These are phyloP conservation scores for Arenaria interpres DNA, from an alignment of 2,113 vertebrate genomes.

Conservation along the genomic window DNA sequence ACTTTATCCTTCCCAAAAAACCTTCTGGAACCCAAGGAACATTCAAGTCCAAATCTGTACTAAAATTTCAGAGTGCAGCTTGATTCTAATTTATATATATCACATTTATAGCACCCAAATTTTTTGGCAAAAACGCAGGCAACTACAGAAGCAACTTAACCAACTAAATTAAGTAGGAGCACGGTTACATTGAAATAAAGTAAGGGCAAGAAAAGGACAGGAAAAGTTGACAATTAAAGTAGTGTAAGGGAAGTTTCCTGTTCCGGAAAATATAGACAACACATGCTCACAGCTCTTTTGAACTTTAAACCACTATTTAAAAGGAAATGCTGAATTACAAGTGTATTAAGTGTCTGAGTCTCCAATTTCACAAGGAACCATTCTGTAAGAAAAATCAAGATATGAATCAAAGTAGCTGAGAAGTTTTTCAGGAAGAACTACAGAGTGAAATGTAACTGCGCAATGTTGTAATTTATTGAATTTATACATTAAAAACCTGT, in stretches of 20 bases:
- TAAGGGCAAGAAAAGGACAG: constrained; percentile 31
- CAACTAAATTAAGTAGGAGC: background rate
- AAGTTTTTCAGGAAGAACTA: background rate
- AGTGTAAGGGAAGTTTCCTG: background rate
- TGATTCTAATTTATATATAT: background rate
- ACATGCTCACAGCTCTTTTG: background rate
- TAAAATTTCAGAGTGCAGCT: background rate
- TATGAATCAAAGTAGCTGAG: background rate
- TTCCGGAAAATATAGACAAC: constrained; percentile 5
- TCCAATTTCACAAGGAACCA: constrained; percentile 13
- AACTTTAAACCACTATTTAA: constrained; percentile 25
- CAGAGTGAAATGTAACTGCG: background rate
- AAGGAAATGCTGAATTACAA: constrained; percentile 44
- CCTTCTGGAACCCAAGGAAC: background rate
- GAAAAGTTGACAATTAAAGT: background rate
- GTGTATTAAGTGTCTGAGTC: background rate
- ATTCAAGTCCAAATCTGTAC: background rate
- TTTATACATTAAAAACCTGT: background rate
- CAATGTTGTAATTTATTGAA: background rate
- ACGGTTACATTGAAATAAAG: background rate
- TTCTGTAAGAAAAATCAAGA: background rate
- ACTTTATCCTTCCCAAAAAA: background rate
- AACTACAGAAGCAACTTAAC: background rate
- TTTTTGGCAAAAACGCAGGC: background rate
- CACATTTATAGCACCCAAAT: background rate